Base-by-base conservation (phyloP, 2,113 vertebrate genomes). In the Tapirus terrestris region DNA sequence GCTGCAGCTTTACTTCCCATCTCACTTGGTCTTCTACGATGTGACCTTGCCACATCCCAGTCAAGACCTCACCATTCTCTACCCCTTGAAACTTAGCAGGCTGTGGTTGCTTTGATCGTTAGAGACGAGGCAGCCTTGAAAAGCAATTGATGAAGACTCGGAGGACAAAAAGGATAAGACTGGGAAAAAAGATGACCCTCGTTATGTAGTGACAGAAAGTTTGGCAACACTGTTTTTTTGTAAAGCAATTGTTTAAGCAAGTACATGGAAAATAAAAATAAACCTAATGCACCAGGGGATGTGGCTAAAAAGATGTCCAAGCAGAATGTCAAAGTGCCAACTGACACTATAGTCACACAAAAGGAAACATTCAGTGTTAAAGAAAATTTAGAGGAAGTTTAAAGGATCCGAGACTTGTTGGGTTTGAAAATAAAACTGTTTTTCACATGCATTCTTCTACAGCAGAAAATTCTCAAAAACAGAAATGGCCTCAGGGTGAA, bases 281-380 rank as follows among this genome's bases (percentile, higher is more conserved):
- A 84, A 65, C 9, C 16, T 3, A 79, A 88, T 4, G 8, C 72
- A 68, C 3, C 14, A 7, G 13, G 48, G 11, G 1, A 65, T 96
- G 53, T 96, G 70, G 45, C 48, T n/a, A 93, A 91, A 61, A 61
- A 56, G 36, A 58, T 60, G 96, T 92, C n/a, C 48, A 75, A 91
- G 51, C 31, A 80, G n/a, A 83, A 33, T 70, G 27, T 11, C 45
- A 63, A 60, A 83, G 17, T 73, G 36, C 20, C 36, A 8, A n/a
- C 23, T 56, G 76, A 94, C 27, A 70, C 65, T 83, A 87, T 63
- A 82, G 23, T 16, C 16, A 7, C 21, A 53, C 18, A 72, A 70
- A 83, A 82, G 51, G n/a, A 93, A 67, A 2, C 25, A n/a, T 21
- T 48, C 3, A 5, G 1, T 86, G 25, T 82, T 81, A 70, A 82